phyloP scores from a whole-genome alignment of 2,888 invertebrate species.

The Caenorhabditis doughertyi region DNA sequence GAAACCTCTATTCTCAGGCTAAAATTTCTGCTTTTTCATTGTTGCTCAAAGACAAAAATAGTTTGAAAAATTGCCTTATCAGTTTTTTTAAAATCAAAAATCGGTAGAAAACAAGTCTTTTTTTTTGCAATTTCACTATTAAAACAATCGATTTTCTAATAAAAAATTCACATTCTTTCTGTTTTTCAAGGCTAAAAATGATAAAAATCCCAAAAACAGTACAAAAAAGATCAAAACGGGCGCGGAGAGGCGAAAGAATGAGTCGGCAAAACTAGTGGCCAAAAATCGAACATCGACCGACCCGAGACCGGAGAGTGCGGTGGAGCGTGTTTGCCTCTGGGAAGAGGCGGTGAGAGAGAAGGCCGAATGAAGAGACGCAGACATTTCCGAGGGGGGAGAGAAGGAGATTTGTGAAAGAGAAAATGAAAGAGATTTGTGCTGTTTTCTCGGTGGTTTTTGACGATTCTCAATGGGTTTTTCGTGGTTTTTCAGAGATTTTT shows the following conservation, averaged over 20 bases:
- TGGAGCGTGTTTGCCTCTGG: constrained; percentile 58
- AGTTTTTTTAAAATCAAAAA: too few species aligned
- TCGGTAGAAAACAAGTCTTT: neutral
- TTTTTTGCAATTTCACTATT: neutral
- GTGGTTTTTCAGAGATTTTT: too few species aligned
- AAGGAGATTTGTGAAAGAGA: too few species aligned
- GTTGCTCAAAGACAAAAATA: too few species aligned
- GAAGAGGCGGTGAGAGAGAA: neutral
- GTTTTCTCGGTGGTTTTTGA: neutral
- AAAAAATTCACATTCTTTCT: neutral
- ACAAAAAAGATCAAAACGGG: constrained; percentile 17
- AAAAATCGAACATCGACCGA: constrained; percentile 68
- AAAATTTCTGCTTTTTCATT: neutral
- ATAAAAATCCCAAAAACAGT: neutral
- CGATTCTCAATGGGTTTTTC: neutral
- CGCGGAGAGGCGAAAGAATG: constrained; percentile 22
- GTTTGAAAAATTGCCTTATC: too few species aligned
- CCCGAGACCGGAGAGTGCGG: constrained; percentile 44
- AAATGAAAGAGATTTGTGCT: neutral
- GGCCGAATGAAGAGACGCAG: neutral
- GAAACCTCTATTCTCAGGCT: too few species aligned
- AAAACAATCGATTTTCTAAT: constrained; percentile 12
- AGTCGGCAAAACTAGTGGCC: constrained; percentile 61
- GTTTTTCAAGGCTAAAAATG: neutral
- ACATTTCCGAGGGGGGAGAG: neutral